Conservation (phyloP, 92 coral and sea anemone genomes). For the Parazoanthus atlanticus region DNA sequence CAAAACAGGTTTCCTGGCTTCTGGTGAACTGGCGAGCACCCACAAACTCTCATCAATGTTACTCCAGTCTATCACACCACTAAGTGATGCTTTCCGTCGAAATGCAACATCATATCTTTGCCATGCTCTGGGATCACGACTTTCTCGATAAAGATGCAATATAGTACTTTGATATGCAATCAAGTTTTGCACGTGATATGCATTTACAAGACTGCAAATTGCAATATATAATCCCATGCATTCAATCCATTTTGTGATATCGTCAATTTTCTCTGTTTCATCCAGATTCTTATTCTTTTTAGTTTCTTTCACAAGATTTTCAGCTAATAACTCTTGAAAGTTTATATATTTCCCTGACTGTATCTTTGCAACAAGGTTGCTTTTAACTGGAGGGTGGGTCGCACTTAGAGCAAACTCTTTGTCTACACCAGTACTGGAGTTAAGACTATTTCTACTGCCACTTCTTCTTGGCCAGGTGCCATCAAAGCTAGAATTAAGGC, state of each 20-base stretch:
- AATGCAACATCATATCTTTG: slow-evolving; percentile 97
- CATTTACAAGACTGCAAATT: slow-evolving; percentile 62
- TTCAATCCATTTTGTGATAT: slow-evolving; percentile 92
- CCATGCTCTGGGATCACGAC: slow-evolving; percentile 95
- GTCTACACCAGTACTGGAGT: slow-evolving; percentile 24
- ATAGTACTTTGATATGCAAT: slow-evolving; percentile 85
- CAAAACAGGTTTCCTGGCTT: slow-evolving; percentile 78
- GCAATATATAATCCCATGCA: slow-evolving; percentile 90
- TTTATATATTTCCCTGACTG: slow-evolving; percentile 83
- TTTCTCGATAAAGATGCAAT: slow-evolving; percentile 82
- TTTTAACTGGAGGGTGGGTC: slow-evolving; percentile 75
- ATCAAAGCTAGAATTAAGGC: slow-evolving; percentile 47
- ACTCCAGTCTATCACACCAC: slow-evolving; percentile 79
- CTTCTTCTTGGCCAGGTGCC: slow-evolving; percentile 40
- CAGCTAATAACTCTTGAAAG: slow-evolving; percentile 86
- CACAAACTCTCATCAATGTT: slow-evolving; percentile 90
- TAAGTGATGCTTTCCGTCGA: slow-evolving; percentile 89
- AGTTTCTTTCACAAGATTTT: slow-evolving; percentile 60
- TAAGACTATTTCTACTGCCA: slow-evolving; percentile 37
- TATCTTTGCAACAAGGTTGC: slow-evolving; percentile 70
- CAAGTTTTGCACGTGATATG: slow-evolving; percentile 73
- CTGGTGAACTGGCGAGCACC: slow-evolving; percentile 91
- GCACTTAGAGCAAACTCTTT: slow-evolving; percentile 66
- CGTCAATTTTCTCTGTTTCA: slow-evolving; percentile 81
- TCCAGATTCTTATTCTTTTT: slow-evolving; percentile 51